These are phyloP conservation scores for Neodiprion virginianus DNA, from an alignment of 1,140 invertebrate genomes.

Conservation along the genomic window DNA sequence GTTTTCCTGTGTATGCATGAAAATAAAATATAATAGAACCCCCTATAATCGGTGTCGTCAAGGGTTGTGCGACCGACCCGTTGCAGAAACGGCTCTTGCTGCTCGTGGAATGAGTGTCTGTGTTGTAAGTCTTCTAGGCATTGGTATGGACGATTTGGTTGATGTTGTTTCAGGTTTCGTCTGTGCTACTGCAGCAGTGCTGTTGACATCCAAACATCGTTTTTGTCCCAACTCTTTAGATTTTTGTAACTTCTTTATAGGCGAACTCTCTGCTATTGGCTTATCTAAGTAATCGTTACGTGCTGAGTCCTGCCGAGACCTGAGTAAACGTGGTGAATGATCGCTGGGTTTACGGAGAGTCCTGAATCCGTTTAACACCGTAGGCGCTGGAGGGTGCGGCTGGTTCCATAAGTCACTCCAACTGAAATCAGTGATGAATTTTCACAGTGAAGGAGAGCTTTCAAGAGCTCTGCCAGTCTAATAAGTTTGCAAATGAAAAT, in stretches of 20 bases:
- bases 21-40: not conserved
- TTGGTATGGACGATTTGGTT: conserved; percentile 50
- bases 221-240: conserved; percentile 26
- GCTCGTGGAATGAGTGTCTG: conserved; percentile 44
- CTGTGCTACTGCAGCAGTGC: conserved; percentile 18
- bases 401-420: conserved; percentile 54
- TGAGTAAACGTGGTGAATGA: conserved; percentile 36
- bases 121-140: conserved; percentile 42
- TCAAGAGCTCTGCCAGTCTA: no score
- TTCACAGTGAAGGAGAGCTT: not conserved
- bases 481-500: no score
- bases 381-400: conserved; percentile 37
- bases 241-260: conserved; percentile 26
- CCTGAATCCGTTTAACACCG: conserved; percentile 38
- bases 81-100: conserved; percentile 38
- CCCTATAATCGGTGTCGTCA: conserved; percentile 14
- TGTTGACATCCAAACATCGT: conserved; percentile 29
- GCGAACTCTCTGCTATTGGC: conserved; percentile 29
- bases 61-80: conserved; percentile 41
- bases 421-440: conserved; percentile 35
- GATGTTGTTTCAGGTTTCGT: conserved; percentile 28
- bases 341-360: conserved; percentile 39
- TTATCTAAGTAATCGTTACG: conserved; percentile 33
- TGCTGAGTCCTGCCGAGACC: conserved; percentile 37
- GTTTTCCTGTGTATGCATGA: not conserved